phyloP scores from a whole-genome alignment of 2,113 vertebrate genomes.

The Syrrhaptes paradoxus region DNA sequence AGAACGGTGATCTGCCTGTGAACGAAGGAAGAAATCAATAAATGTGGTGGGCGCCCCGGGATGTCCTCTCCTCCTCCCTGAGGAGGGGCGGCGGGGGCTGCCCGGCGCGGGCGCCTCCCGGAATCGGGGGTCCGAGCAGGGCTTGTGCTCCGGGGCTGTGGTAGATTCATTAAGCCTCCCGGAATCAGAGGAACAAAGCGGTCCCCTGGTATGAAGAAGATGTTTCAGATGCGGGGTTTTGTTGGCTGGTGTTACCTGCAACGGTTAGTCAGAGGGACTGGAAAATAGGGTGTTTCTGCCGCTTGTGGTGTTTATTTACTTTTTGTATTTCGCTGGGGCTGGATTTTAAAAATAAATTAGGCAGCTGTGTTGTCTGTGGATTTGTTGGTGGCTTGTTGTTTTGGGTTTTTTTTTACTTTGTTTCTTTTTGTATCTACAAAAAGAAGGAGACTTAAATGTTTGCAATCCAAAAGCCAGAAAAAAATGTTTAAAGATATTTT shows the following conservation, averaged over 20 bases:
- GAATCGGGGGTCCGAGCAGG: accelerated
- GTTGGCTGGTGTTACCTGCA: neutral
- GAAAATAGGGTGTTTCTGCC: neutral
- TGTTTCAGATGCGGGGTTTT: neutral
- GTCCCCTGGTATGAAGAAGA: neutral
- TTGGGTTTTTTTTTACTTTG: neutral
- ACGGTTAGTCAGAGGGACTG: neutral
- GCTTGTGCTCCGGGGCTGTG: neutral
- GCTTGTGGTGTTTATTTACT: neutral
- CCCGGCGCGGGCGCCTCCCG: too few relatives aligned
- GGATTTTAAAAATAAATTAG: neutral
- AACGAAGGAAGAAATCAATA: accelerated
- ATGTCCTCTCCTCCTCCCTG: neutral
- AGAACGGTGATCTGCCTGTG: neutral
- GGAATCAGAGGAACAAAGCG: neutral
- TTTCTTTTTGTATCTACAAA: neutral
- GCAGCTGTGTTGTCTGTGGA: neutral
- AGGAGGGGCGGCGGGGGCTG: neutral
- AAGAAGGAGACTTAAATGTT: neutral
- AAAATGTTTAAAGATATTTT: neutral
- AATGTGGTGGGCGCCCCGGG: neutral
- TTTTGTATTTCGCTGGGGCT: neutral
- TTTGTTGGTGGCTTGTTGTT: neutral
- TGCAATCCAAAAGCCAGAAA: neutral
- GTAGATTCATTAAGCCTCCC: neutral